Percentiles rank a stretch among this genome's conserved stretches.
Conservation (phyloP, 2,888 invertebrate genomes). For the Uropetala carovei region DNA sequence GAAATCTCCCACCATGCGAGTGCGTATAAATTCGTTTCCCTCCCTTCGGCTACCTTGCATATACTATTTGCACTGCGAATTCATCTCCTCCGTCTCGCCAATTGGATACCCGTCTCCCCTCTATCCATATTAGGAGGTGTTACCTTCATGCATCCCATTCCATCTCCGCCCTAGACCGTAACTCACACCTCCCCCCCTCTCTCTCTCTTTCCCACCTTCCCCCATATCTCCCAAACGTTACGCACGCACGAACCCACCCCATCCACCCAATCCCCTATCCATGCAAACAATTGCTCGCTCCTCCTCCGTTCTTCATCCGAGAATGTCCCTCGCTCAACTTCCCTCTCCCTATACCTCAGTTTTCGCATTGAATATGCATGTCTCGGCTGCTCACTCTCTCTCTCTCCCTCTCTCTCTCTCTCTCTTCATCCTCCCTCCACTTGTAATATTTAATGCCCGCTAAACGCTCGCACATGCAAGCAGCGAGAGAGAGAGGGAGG, state of each 20-base stretch:
- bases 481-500: neutral
- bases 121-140: neutral
- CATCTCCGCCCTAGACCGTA: constrained; percentile 8
- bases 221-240: constrained; percentile 13
- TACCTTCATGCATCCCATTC: constrained; percentile 16
- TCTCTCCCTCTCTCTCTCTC: neutral
- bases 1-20: no score
- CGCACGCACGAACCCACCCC: neutral
- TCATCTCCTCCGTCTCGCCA: neutral
- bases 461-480: neutral
- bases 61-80: neutral
- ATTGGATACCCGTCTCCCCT: neutral
- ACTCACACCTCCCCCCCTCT: neutral
- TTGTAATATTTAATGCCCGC: constrained; percentile 12
- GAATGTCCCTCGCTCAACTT: neutral
- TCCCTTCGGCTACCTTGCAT: neutral
- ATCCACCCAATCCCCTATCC: neutral
- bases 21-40: no score
- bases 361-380: constrained; percentile 22
- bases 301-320: neutral
- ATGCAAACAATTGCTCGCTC: neutral
- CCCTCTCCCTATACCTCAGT: neutral
- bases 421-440: neutral
- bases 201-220: neutral
- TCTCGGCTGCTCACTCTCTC: neutral